Evolutionary conservation across 2,113 vertebrate genomes (phyloP).

Genomic region (Sisor rabdophorus): DNA sequence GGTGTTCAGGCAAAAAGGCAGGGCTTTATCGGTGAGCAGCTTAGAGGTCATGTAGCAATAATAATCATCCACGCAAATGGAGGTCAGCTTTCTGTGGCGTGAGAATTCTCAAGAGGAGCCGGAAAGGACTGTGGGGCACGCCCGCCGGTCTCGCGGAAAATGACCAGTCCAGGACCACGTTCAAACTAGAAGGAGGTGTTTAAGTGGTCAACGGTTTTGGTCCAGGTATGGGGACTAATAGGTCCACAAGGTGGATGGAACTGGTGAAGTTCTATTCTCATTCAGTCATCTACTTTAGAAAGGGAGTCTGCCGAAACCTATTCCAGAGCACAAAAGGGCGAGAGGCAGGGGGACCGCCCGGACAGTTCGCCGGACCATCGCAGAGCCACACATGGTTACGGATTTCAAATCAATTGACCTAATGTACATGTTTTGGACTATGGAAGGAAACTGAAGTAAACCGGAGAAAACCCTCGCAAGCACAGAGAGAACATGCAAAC

Average conservation of each 20-base stretch:
- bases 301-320: too few species aligned
- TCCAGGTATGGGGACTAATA: constrained; percentile 3
- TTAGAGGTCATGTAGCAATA: constrained; percentile 66
- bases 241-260: neutral
- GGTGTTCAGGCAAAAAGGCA: constrained; percentile 50
- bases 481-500: too few species aligned
- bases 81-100: constrained; percentile 57
- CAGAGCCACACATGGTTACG: too few species aligned
- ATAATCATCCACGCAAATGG: constrained; percentile 64
- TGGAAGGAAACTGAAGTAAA: too few species aligned
- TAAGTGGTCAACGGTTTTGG: constrained; percentile 19
- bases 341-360: too few species aligned
- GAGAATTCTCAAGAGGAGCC: constrained; percentile 35
- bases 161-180: constrained; percentile 43
- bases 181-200: constrained; percentile 43
- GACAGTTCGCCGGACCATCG: too few species aligned
- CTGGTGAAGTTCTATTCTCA: neutral
- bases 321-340: too few species aligned
- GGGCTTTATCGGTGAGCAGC: constrained; percentile 57
- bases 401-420: too few species aligned
- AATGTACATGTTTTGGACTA: too few species aligned
- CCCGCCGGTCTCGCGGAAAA: constrained; percentile 41
- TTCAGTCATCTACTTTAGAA: too few species aligned
- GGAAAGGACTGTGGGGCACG: constrained; percentile 36
- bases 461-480: too few species aligned